Evolutionary conservation across 2,888 invertebrate genomes (phyloP).

Genomic region (Plebejus argus): DNA sequence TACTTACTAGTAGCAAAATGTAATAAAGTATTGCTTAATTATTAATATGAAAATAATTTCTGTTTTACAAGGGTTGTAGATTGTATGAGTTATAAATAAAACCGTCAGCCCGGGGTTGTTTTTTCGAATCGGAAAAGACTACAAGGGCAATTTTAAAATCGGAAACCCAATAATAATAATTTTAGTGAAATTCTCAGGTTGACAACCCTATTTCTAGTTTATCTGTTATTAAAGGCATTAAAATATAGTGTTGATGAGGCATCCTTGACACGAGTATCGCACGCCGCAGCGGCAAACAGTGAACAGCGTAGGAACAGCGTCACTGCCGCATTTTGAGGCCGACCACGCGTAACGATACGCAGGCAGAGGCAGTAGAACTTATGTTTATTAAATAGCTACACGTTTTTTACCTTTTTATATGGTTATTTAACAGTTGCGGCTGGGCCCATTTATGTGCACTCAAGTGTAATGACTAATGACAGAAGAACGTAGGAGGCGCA

Average conservation of each 20-base stretch:
- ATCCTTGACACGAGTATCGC: constrained; percentile 69
- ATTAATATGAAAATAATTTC: too few species aligned
- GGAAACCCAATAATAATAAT: not conserved
- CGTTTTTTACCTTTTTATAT: constrained; percentile 11
- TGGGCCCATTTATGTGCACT: not conserved
- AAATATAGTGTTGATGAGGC: constrained; percentile 48
- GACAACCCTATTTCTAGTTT: constrained; percentile 21
- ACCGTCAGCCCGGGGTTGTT: too few species aligned
- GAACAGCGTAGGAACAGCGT: constrained; percentile 38
- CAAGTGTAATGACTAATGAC: not conserved
- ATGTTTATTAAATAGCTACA: constrained; percentile 6
- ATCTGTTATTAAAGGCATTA: constrained; percentile 32
- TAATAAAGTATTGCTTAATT: not conserved
- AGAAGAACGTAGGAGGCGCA: not conserved
- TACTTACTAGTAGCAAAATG: not conserved
- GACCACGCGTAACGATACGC: constrained; percentile 59
- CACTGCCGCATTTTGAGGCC: constrained; percentile 62
- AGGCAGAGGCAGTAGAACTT: constrained; percentile 29
- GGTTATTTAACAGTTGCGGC: not conserved
- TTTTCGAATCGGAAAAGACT: too few species aligned
- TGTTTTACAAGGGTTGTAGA: too few species aligned
- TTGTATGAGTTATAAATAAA: too few species aligned
- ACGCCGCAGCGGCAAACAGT: constrained; percentile 42
- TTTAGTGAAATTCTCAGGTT: not conserved
- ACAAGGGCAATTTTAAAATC: too few species aligned